Evolutionary conservation across 1,140 invertebrate species (phyloP).

Genomic region (Calosoma granatense): DNA sequence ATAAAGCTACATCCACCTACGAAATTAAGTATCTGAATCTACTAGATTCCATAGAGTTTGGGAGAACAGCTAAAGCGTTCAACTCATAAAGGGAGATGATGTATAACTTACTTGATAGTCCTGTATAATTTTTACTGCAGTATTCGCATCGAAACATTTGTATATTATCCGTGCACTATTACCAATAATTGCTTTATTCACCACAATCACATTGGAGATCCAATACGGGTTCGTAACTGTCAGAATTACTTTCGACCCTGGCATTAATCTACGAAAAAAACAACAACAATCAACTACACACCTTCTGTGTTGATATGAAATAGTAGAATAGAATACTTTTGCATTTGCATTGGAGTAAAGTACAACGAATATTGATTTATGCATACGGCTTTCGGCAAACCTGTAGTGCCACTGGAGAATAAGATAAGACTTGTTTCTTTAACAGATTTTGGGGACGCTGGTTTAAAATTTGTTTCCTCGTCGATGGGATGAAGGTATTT

Average conservation of each 20-base stretch:
- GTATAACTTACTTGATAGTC: background rate
- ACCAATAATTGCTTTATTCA: background rate
- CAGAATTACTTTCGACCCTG: background rate
- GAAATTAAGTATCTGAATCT: too few species aligned
- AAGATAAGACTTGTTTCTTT: conserved; percentile 31
- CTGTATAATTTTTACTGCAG: background rate
- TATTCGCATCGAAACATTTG: background rate
- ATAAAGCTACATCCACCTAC: too few species aligned
- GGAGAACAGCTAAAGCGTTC: too few species aligned
- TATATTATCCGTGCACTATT: background rate
- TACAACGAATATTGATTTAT: conserved; percentile 53
- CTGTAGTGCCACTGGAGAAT: conserved; percentile 61
- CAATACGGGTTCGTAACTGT: background rate
- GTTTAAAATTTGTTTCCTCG: conserved; percentile 23
- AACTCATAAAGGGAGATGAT: too few species aligned
- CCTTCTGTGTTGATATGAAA: too few species aligned
- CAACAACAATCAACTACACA: too few species aligned
- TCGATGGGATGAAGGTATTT: background rate
- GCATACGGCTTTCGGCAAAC: conserved; percentile 62
- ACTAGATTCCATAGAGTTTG: too few species aligned
- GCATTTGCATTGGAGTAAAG: too few species aligned
- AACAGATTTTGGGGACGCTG: conserved; percentile 17
- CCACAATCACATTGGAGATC: background rate
- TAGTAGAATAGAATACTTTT: too few species aligned
- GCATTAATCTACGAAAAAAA: background rate